A percentile compares a stretch with the other conserved stretches of the same genome.
phyloP scores from a whole-genome alignment of 2,113 vertebrate genomes.

The Ailurus styani region DNA sequence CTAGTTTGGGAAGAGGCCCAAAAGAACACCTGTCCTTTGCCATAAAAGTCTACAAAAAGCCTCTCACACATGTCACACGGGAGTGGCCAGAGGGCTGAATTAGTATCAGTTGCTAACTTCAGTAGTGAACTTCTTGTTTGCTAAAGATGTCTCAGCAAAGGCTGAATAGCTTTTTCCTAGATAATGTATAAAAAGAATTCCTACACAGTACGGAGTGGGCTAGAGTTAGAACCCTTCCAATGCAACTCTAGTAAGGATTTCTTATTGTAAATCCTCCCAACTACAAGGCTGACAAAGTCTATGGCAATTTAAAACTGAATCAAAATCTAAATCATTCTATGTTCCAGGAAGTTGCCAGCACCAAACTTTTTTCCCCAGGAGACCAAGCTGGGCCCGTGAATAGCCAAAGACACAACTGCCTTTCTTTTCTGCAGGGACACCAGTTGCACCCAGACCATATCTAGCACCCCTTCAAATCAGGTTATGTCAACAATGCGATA shows the following conservation, averaged over 20 bases:
- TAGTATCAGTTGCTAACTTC: neutral
- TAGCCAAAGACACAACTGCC: neutral
- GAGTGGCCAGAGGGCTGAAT: neutral
- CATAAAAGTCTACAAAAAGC: neutral
- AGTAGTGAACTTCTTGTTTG: constrained; percentile 7
- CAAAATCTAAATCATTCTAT: neutral
- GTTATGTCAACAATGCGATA: neutral
- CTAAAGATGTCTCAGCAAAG: constrained; percentile 30
- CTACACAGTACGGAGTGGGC: neutral
- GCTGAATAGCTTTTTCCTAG: neutral
- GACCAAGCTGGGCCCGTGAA: neutral
- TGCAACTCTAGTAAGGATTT: constrained; percentile 6
- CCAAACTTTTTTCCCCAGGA: neutral
- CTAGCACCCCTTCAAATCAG: neutral
- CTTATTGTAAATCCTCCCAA: neutral
- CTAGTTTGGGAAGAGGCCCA: constrained; percentile 3
- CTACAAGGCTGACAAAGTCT: neutral
- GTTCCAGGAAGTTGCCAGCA: neutral
- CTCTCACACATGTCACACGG: neutral
- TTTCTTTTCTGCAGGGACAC: neutral
- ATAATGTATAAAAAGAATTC: neutral
- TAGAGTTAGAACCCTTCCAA: neutral
- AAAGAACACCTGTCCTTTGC: constrained; percentile 44
- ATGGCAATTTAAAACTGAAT: constrained; percentile 9
- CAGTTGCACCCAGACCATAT: neutral